Percentiles rank a stretch among this genome's conserved stretches.
Conservation (phyloP, 92 coral and sea anemone genomes). For the Zoanthus sociatus region DNA sequence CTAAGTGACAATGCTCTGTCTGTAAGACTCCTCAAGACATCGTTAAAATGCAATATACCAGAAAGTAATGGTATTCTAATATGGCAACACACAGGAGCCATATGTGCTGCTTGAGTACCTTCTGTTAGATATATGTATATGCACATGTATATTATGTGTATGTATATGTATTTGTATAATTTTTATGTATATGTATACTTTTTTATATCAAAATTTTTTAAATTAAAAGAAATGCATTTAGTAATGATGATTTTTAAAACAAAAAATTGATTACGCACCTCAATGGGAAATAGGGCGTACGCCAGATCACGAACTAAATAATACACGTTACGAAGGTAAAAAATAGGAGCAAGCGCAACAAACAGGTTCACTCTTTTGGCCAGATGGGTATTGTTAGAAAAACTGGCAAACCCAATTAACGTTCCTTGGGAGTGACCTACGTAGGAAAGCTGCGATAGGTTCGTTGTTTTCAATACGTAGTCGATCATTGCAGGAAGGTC, state of each 20-base stretch:
- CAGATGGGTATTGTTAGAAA: constrained; percentile 36
- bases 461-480: constrained; percentile 41
- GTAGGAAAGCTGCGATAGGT: constrained; percentile 45
- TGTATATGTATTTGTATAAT: no score
- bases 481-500: constrained; percentile 55
- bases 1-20: no score
- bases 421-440: constrained; percentile 64
- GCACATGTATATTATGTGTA: no score
- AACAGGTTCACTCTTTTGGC: constrained; percentile 59
- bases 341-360: constrained; percentile 59
- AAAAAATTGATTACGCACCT: neutral
- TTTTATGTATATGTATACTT: no score
- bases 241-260: neutral
- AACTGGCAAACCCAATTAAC: constrained; percentile 46
- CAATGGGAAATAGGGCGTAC: constrained; percentile 15
- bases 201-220: no score
- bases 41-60: no score
- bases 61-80: no score
- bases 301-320: neutral
- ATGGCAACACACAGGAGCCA: no score
- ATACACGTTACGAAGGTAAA: neutral
- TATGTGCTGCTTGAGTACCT: no score
- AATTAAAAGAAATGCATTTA: no score
- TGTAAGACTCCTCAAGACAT: no score
- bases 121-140: no score